A percentile compares a stretch with the other conserved stretches of the same genome.
Evolutionary conservation across 2,888 invertebrate genomes (phyloP).

Genomic region (Caenorhabditis sp.): DNA sequence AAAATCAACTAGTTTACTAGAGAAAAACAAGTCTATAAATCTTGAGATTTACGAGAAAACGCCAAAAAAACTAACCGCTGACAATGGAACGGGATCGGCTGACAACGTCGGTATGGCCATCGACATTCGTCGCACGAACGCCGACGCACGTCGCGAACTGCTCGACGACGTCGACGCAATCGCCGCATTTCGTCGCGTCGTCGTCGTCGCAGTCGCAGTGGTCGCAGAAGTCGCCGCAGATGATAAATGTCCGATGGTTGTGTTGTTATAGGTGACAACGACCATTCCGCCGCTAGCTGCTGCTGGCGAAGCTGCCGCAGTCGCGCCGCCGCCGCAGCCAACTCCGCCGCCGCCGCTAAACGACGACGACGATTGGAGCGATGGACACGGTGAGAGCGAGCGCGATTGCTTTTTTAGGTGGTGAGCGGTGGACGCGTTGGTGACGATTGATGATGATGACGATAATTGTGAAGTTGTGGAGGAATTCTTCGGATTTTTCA

Average conservation of each 20-base stretch:
- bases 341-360: constrained; percentile 20
- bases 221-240: constrained; percentile 36
- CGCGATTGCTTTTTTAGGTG: constrained; percentile 1
- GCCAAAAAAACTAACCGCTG: constrained; percentile 58
- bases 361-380: constrained; percentile 36
- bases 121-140: constrained; percentile 65
- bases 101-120: constrained; percentile 67
- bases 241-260: constrained; percentile 9
- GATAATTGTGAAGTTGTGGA: neutral
- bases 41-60: too few species aligned
- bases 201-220: constrained; percentile 11
- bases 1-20: neutral
- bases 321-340: constrained; percentile 5
- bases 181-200: constrained; percentile 34
- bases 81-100: constrained; percentile 62
- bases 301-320: neutral
- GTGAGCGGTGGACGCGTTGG: neutral
- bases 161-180: constrained; percentile 38
- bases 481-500: neutral
- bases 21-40: too few species aligned
- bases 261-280: neutral
- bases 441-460: neutral
- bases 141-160: constrained; percentile 51
- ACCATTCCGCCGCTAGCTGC: neutral
- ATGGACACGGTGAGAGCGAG: constrained; percentile 30